These are phyloP conservation scores for Nesidiocoris tenuis DNA, from an alignment of 2,888 invertebrate genomes.

Conservation along the genomic window DNA sequence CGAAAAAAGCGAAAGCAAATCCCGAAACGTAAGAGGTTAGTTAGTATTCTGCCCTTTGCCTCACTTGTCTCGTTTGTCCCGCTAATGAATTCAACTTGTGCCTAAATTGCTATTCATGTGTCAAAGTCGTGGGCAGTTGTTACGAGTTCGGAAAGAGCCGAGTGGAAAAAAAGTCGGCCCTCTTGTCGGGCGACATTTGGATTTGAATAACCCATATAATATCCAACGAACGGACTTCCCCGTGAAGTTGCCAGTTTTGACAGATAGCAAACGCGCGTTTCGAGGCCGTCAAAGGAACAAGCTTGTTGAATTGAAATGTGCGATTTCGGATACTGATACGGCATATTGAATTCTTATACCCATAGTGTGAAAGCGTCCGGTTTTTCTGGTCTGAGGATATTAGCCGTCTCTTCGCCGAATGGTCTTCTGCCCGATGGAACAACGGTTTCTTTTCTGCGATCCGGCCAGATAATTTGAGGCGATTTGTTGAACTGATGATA, in stretches of 20 bases:
- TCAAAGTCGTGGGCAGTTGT: slow-evolving; percentile 21
- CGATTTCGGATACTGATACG: not conserved
- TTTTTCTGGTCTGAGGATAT: not conserved
- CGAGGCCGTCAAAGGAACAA: not conserved
- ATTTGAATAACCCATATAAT: slow-evolving; percentile 22
- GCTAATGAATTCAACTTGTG: slow-evolving; percentile 23
- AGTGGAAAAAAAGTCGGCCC: not conserved
- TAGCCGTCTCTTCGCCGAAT: not conserved
- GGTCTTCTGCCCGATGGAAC: not conserved
- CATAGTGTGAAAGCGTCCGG: not conserved
- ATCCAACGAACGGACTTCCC: not conserved
- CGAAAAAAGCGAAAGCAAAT: not conserved
- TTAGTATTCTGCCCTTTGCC: not conserved
- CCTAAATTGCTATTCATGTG: slow-evolving; percentile 29
- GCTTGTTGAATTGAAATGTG: not conserved
- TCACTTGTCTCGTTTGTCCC: not conserved
- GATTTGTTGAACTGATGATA: not conserved
- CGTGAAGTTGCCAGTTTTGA: not conserved
- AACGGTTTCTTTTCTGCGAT: not conserved
- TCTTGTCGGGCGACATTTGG: slow-evolving; percentile 9
- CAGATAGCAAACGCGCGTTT: not conserved
- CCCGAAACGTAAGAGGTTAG: not conserved
- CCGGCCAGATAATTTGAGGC: not conserved
- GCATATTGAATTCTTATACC: not conserved
- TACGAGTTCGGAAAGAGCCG: not conserved